Conservation (phyloP, 2,888 invertebrate genomes). For the Dioctria linearis region DNA sequence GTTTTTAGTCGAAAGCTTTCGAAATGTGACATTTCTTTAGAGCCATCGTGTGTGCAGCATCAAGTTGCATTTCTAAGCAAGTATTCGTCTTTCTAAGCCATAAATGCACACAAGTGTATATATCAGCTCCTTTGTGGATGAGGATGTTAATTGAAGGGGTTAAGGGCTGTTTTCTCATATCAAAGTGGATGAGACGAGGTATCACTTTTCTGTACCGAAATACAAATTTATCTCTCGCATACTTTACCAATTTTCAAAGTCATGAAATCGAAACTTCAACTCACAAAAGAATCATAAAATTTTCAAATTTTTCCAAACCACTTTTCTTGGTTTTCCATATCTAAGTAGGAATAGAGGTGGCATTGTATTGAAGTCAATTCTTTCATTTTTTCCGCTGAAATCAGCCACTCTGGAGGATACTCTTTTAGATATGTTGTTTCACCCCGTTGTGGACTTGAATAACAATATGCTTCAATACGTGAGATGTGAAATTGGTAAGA, state of each 20-base stretch:
- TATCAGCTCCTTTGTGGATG: background rate
- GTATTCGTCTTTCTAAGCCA: background rate
- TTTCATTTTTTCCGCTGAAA: constrained; percentile 1
- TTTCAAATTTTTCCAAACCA: constrained; percentile 29
- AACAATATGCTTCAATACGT: constrained; percentile 53
- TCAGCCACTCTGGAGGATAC: too few relatives aligned
- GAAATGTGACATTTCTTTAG: constrained; percentile 43
- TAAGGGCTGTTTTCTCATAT: background rate
- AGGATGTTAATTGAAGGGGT: background rate
- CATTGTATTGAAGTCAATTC: background rate
- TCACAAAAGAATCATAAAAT: constrained; percentile 57
- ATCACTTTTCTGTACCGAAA: background rate
- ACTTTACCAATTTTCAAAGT: constrained; percentile 44
- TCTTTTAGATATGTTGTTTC: background rate
- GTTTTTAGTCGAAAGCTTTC: background rate
- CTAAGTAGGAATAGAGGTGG: too few relatives aligned
- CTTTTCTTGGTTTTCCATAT: background rate
- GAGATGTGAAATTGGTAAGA: constrained; percentile 54
- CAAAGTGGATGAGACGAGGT: background rate
- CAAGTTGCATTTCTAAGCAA: constrained; percentile 25
- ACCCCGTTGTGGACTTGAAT: constrained; percentile 25
- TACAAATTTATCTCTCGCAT: constrained; percentile 19
- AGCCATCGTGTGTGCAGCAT: constrained; percentile 29
- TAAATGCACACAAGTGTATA: constrained; percentile 4
- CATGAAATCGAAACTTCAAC: constrained; percentile 54